phyloP scores from a whole-genome alignment of 2,797 vertebrate genomes.

The Cossypha caffra region DNA sequence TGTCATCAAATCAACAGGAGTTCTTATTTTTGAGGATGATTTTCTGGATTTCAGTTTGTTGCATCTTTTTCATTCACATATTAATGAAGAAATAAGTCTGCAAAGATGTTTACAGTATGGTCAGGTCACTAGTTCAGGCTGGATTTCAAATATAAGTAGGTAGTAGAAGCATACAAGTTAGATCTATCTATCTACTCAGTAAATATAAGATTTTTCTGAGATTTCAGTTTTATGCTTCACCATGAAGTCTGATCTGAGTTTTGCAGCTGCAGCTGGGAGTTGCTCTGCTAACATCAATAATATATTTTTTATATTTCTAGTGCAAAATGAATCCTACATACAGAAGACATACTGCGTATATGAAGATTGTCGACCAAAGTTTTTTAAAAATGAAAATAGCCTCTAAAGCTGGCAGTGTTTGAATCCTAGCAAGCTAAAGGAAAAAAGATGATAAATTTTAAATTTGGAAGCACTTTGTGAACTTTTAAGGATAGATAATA shows the following conservation, averaged over 20 bases:
- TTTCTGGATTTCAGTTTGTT: neutral
- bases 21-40: neutral
- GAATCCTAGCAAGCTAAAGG: neutral
- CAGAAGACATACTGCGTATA: neutral
- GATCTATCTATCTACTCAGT: neutral
- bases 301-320: neutral
- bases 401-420: neutral
- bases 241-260: neutral
- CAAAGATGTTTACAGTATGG: neutral
- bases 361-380: neutral
- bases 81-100: neutral
- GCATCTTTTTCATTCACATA: neutral
- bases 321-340: neutral
- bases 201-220: neutral
- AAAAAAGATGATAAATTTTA: neutral
- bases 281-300: neutral
- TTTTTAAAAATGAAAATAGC: neutral
- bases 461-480: neutral
- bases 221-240: neutral
- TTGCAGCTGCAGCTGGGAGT: neutral
- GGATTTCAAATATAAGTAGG: neutral
- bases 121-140: neutral
- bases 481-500: neutral
- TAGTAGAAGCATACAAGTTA: neutral
- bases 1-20: neutral